Percentiles rank a stretch among this genome's conserved stretches.
phyloP scores from a whole-genome alignment of 2,113 vertebrate species.

The Zosterops hypoxanthus region DNA sequence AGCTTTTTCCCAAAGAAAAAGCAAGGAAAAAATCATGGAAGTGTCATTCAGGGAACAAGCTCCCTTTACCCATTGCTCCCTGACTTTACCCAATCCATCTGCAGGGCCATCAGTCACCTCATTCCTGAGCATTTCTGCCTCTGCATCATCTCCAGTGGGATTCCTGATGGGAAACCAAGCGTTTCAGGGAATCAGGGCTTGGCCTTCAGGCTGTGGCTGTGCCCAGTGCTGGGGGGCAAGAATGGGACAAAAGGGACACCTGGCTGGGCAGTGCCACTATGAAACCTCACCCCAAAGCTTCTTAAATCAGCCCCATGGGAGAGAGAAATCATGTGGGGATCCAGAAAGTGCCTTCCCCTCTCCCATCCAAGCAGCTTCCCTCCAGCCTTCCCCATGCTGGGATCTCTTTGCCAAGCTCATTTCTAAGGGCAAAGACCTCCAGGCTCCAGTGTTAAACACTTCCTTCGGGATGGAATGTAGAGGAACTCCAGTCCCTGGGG shows the following conservation, averaged over 20 bases:
- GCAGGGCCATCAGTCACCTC: not conserved
- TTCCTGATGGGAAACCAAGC: not conserved
- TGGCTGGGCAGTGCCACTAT: not conserved
- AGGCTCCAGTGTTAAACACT: not conserved
- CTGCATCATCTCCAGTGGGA: not conserved
- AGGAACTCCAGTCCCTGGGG: not conserved
- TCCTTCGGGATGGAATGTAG: not conserved
- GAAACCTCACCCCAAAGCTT: not conserved
- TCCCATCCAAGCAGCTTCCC: not conserved
- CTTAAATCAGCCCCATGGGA: accelerated
- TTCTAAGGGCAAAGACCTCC: not conserved
- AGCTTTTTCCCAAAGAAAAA: not conserved
- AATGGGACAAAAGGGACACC: not conserved
- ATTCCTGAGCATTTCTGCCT: not conserved
- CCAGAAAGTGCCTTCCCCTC: not conserved
- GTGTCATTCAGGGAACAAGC: not conserved
- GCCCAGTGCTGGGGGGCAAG: not conserved
- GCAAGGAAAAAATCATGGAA: not conserved
- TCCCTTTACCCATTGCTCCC: not conserved
- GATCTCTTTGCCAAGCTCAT: not conserved
- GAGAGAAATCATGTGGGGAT: not conserved
- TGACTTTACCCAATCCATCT: not conserved
- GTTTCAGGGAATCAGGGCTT: not conserved
- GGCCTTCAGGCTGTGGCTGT: not conserved
- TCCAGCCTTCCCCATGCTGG: not conserved